Percentiles rank a stretch among this genome's conserved stretches.
These are phyloP conservation scores for Clinocottus analis DNA, from an alignment of 2,113 vertebrate species.

Conservation along the genomic window DNA sequence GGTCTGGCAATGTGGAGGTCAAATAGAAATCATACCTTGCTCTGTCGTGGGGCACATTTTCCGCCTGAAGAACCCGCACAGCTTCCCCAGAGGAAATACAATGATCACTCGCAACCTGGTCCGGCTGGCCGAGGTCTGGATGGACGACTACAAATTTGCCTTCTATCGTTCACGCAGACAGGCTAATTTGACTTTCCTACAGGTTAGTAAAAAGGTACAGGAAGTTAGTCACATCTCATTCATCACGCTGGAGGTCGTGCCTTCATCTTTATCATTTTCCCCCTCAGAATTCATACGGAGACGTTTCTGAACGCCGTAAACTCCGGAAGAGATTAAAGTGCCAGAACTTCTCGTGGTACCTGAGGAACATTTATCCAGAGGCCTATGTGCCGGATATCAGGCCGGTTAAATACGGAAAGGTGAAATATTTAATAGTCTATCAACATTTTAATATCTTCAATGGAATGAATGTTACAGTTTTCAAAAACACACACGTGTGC, in stretches of 20 bases:
- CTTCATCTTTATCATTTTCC: conserved; percentile 5
- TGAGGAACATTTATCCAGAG: conserved; percentile 87
- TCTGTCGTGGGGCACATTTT: conserved; percentile 91
- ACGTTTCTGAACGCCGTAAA: conserved; percentile 83
- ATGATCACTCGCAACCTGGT: conserved; percentile 87
- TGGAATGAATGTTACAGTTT: background rate
- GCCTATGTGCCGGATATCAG: conserved; percentile 87
- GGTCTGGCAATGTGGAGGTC: conserved; percentile 90
- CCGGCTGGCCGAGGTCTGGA: conserved; percentile 91
- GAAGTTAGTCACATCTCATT: background rate
- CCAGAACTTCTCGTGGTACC: conserved; percentile 90
- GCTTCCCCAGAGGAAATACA: conserved; percentile 84
- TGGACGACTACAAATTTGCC: conserved; percentile 89
- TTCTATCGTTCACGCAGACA: conserved; percentile 87
- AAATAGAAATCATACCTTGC: conserved; percentile 89
- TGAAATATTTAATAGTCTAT: conserved; percentile 52
- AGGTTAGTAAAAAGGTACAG: conserved; percentile 70
- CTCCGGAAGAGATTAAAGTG: conserved; percentile 85
- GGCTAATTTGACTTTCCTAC: conserved; percentile 83
- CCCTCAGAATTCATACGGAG: conserved; percentile 86
- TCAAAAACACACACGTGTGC: too few relatives aligned
- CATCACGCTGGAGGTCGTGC: background rate
- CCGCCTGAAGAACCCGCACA: conserved; percentile 87
- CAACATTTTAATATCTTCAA: background rate
- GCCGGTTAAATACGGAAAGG: conserved; percentile 82